phyloP scores from a whole-genome alignment of 2,113 vertebrate species.

The Halichoeres trimaculatus region DNA sequence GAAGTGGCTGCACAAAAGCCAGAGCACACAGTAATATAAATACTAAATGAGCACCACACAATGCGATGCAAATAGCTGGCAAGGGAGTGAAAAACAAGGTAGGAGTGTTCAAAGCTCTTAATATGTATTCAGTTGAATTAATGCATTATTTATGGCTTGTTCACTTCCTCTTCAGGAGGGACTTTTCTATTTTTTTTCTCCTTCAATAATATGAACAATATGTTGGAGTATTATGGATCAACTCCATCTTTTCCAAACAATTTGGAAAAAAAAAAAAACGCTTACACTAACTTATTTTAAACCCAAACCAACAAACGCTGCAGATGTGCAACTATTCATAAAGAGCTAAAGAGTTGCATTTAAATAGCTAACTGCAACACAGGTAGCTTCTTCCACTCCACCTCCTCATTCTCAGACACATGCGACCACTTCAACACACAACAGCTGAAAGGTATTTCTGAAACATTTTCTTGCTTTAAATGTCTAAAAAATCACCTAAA shows the following conservation, averaged over 20 bases:
- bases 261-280: too few species aligned
- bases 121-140: conserved; percentile 71
- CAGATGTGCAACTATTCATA: not conserved
- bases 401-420: not conserved
- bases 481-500: not conserved
- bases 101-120: conserved; percentile 74
- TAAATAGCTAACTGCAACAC: too few species aligned
- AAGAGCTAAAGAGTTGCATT: too few species aligned
- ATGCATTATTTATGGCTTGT: conserved; percentile 73
- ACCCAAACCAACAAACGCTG: not conserved
- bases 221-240: not conserved
- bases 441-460: not conserved
- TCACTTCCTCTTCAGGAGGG: not conserved
- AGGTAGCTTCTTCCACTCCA: too few species aligned
- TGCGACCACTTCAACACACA: not conserved
- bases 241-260: not conserved
- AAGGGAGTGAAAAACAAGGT: conserved; percentile 73
- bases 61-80: conserved; percentile 69
- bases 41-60: conserved; percentile 86
- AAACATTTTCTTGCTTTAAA: not conserved
- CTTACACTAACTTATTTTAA: not conserved
- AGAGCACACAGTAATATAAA: conserved; percentile 86
- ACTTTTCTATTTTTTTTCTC: not conserved
- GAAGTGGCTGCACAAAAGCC: conserved; percentile 87
- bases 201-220: not conserved